A percentile compares a stretch with the other conserved stretches of the same genome.
Conservation (phyloP, 92 coral and sea anemone genomes). For the Actinostola sp. region DNA sequence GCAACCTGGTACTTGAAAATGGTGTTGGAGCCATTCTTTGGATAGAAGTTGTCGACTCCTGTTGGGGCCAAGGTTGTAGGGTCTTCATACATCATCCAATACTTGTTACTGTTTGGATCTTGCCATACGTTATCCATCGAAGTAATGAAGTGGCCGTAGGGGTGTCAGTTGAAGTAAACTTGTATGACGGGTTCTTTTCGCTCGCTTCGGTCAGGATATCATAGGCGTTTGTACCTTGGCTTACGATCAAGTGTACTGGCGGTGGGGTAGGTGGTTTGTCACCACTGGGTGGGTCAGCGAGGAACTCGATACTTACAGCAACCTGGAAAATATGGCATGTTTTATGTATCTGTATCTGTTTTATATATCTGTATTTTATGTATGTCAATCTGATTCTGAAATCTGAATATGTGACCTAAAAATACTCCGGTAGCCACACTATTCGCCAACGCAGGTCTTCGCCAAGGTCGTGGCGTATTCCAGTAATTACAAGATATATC, state of each 20-base stretch:
- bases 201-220: constrained; percentile 64
- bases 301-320: not conserved
- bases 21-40: constrained; percentile 58
- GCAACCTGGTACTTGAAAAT: constrained; percentile 61
- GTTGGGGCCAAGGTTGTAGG: constrained; percentile 40
- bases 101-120: constrained; percentile 13
- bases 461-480: too few relatives aligned
- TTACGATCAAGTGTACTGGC: constrained; percentile 25
- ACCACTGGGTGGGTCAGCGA: not conserved
- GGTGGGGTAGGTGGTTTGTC: constrained; percentile 28
- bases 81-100: constrained; percentile 71
- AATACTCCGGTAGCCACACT: too few relatives aligned
- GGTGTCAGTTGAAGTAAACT: constrained; percentile 19
- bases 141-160: constrained; percentile 58
- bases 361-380: too few relatives aligned
- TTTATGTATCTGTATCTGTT: too few relatives aligned
- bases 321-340: constrained; percentile 1
- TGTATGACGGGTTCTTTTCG: constrained; percentile 46
- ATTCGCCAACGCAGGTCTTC: too few relatives aligned
- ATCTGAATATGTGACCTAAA: too few relatives aligned
- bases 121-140: constrained; percentile 56
- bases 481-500: too few relatives aligned
- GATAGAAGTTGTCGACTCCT: constrained; percentile 76
- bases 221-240: constrained; percentile 54
- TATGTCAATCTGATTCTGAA: too few relatives aligned